A percentile compares a stretch with the other conserved stretches of the same genome.
phyloP scores from a whole-genome alignment of 2,797 vertebrate species.

The Pseudotriccus pelzelni region DNA sequence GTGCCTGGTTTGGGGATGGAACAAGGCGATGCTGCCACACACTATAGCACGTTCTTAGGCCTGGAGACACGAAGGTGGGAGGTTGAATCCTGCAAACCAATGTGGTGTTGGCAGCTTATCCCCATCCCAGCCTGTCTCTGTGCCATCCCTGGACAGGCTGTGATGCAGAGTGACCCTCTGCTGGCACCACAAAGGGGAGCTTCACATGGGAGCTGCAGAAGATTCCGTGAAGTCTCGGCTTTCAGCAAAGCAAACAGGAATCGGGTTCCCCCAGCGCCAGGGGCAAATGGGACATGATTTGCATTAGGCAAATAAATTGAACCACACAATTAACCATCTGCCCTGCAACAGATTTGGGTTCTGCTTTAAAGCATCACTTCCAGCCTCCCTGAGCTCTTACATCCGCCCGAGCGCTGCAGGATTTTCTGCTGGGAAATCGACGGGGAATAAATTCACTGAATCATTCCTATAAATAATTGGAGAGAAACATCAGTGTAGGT shows the following conservation, averaged over 20 bases:
- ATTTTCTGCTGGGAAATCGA: neutral
- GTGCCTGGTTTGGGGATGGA: neutral
- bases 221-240: neutral
- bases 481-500: neutral
- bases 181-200: neutral
- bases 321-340: conserved; percentile 38
- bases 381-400: neutral
- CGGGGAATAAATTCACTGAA: neutral
- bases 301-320: conserved; percentile 52
- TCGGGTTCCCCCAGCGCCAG: neutral
- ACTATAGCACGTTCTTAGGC: neutral
- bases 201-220: neutral
- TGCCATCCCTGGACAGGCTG: neutral
- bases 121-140: neutral
- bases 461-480: neutral
- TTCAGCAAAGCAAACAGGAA: conserved; percentile 7
- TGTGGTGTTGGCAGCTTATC: accelerated
- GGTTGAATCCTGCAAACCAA: neutral
- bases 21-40: neutral
- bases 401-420: neutral
- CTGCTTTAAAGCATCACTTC: conserved; percentile 11
- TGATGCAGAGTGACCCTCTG: accelerated
- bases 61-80: neutral
- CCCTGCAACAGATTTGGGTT: neutral
- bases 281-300: conserved; percentile 1